These are phyloP conservation scores for Cottus gobio DNA, from an alignment of 2,113 vertebrate species.

Conservation along the genomic window DNA sequence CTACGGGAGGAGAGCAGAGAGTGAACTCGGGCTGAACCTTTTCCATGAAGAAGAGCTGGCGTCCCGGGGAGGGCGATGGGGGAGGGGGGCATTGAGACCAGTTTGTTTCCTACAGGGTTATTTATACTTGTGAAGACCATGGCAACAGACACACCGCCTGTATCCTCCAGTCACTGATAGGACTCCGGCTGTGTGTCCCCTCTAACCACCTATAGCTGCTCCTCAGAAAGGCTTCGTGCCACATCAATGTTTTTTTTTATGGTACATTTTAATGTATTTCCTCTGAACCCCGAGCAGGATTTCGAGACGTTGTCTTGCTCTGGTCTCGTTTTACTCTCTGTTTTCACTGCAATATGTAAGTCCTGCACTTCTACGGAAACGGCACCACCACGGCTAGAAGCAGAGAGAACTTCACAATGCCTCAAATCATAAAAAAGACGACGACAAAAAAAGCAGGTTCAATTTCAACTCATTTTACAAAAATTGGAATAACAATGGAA, in stretches of 20 bases:
- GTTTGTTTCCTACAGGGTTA: slow-evolving; percentile 62
- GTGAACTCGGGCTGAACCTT: slow-evolving; percentile 67
- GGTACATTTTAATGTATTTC: not conserved
- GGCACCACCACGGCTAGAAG: too few species aligned
- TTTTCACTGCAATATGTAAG: not conserved
- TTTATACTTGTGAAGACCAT: slow-evolving; percentile 66
- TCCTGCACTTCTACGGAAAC: not conserved
- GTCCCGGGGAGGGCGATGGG: slow-evolving; percentile 15
- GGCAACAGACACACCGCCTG: slow-evolving; percentile 61
- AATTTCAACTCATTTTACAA: too few species aligned
- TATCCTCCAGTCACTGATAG: slow-evolving; percentile 38
- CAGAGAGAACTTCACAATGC: too few species aligned
- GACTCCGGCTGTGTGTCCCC: slow-evolving; percentile 33
- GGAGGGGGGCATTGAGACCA: too few species aligned
- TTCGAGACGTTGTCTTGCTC: not conserved
- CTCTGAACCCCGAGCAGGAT: too few species aligned
- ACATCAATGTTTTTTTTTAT: not conserved
- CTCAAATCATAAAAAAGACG: too few species aligned
- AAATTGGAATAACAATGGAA: too few species aligned
- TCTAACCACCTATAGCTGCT: slow-evolving; percentile 34
- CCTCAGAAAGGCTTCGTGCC: slow-evolving; percentile 5
- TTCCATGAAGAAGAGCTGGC: slow-evolving; percentile 35
- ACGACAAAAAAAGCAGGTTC: too few species aligned
- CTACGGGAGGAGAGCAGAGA: slow-evolving; percentile 48
- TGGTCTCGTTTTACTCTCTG: not conserved